phyloP scores from a whole-genome alignment of 2,797 vertebrate species.

The Sebastes melanostomus region DNA sequence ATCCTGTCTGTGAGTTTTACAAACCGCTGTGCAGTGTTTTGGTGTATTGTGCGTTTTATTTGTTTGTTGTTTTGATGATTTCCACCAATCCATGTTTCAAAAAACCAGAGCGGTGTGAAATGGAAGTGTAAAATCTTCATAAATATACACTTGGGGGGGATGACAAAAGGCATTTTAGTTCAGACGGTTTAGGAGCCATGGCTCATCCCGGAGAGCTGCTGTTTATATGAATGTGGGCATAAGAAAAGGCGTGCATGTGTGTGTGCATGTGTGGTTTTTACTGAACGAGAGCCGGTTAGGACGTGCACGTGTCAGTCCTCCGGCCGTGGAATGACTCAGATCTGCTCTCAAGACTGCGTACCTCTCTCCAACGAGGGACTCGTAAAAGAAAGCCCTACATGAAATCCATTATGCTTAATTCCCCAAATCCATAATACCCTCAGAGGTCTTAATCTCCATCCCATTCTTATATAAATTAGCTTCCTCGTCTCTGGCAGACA shows the following conservation, averaged over 20 bases:
- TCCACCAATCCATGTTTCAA: slow-evolving; percentile 33
- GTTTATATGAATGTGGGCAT: slow-evolving; percentile 30
- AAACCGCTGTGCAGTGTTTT: neutral
- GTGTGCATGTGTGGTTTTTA: slow-evolving; percentile 23
- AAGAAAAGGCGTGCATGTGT: slow-evolving; percentile 6
- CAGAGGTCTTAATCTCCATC: slow-evolving; percentile 77
- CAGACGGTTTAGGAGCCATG: slow-evolving; percentile 36
- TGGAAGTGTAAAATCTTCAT: slow-evolving; percentile 54
- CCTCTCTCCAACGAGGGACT: slow-evolving; percentile 61
- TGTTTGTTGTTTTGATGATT: slow-evolving; percentile 52
- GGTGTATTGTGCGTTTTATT: slow-evolving; percentile 13
- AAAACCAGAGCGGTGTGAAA: slow-evolving; percentile 55
- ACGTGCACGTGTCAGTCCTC: slow-evolving; percentile 40
- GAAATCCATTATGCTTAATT: slow-evolving; percentile 81
- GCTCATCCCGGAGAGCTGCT: slow-evolving; percentile 41
- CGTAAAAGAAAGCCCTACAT: slow-evolving; percentile 76
- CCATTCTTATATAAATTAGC: slow-evolving; percentile 78
- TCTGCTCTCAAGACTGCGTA: slow-evolving; percentile 55
- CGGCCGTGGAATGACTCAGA: slow-evolving; percentile 66
- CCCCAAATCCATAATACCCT: slow-evolving; percentile 80
- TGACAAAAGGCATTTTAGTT: slow-evolving; percentile 52
- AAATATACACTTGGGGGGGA: slow-evolving; percentile 47
- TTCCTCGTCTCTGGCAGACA: slow-evolving; percentile 68
- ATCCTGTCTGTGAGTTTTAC: neutral
- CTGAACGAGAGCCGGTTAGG: slow-evolving; percentile 28